Base-by-base conservation (phyloP, 1,140 invertebrate genomes). In the Drosophila repletoides region DNA sequence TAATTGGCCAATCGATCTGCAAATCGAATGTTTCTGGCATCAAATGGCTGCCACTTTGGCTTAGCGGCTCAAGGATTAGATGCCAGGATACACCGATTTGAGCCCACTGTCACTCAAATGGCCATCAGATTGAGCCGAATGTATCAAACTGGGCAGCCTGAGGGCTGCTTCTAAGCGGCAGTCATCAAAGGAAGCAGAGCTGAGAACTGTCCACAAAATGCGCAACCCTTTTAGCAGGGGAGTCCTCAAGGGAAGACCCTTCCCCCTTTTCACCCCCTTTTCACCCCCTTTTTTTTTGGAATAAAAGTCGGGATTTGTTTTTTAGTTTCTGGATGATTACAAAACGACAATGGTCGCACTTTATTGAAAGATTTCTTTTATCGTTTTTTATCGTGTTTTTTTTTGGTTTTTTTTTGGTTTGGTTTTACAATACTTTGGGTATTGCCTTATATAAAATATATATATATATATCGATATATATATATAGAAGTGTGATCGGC, bases 271-370 rank as follows among this genome's bases (percentile, higher is more conserved):
- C 1, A 29, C 1, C 26, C 24, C n/a, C 5, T 7, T n/a, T 15
- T n/a, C 28, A 10, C 28, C 28, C 29, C 17, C 17, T 22, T 19
- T n/a, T n/a, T n/a, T n/a, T n/a, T n/a, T n/a, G n/a, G n/a, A 40
- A 40, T 40, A 40, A 40, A 9, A 17, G 19, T 9, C 19, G 15
- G 0, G 10, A 29, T 6, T 7, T 36, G 7, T 34, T 2, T 4
- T 51, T 84, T 51, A 31, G 41, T 81, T 69, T 59, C 76, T 72
- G 72, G n/a, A 76, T 86, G 81, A 86, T 86, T 86, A 86, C 80
- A 86, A n/a, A 86, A 77, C 80, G 80, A 86, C 80, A 86, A 86
- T 86, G 71, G 80, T 86, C 80, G 80, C 81, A 53, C 80, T 86
- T 86, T 86, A 86, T 86, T 86, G 80, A 86, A 80, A 84, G 75